Base-by-base conservation (phyloP, 2,797 vertebrate species). In the Petrocephalus sullivani region DNA sequence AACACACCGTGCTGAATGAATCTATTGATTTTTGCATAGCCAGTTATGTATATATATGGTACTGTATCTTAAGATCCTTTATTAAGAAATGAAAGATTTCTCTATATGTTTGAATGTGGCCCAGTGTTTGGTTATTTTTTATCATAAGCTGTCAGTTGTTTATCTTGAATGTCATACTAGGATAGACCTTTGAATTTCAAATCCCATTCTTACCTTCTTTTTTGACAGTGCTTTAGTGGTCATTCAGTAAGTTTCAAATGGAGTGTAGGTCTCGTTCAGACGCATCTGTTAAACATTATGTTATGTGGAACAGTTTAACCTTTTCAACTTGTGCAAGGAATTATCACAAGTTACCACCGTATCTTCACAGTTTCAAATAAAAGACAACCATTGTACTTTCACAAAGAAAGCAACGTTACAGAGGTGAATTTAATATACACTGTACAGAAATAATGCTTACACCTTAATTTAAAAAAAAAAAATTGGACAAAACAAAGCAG, bases 401-500 rank as follows among this genome's bases (percentile, higher is more conserved):
- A 85, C 49, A 51, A 86, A 49, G 46, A 82, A 86, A 61, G 46
- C 10, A 53, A 54, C n/a, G 19, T 58, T 85, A 85, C 53, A 85
- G 14, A 37, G 53, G 6, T n/a, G 3, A 57, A 58, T 85, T 57
- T 56, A 54, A 75, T 46, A 87, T 51, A 51, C 19, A 49, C 57
- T 83, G n/a, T 71, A 75, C 83, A 88, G 14, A 81, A 8, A 89
- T 49, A 89, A 23, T 64, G 53, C n/a, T 61, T 49, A 61, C 8
- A 61, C 7, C 37, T 89, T 19, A 23, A 84, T 54, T 54, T 54
- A 6, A 3, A 83, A 78, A 78, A 78, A 8, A 6, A n/a, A 78
- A 78, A 78, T 81, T 28, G 37, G 51, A 23, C 81, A 61, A 53
- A 58, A 67, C 2, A 33, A 60, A 67, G 46, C 37, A 89, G 78